Conservation (phyloP, 2,113 vertebrate genomes). For the Dasypus novemcinctus region DNA sequence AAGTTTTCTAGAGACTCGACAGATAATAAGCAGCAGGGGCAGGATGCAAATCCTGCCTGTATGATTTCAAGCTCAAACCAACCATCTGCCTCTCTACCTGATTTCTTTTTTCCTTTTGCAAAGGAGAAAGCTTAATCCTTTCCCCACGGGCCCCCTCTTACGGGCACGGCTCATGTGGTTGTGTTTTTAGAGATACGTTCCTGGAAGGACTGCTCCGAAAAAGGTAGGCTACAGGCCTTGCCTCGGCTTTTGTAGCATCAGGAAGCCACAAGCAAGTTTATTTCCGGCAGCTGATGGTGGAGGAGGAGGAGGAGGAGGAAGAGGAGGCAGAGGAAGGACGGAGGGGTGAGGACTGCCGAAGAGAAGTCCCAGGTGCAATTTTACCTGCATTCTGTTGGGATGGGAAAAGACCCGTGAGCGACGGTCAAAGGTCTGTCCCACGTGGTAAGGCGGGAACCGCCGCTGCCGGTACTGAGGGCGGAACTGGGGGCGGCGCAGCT, state of each 20-base stretch:
- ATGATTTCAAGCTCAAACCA: background rate
- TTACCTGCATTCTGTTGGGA: constrained; percentile 79
- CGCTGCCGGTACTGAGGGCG: constrained; percentile 54
- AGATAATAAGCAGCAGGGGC: background rate
- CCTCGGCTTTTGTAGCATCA: background rate
- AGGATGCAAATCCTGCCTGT: background rate
- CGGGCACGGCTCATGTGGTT: background rate
- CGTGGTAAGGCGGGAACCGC: constrained; percentile 66
- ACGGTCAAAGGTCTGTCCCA: constrained; percentile 70
- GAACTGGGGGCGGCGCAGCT: constrained; percentile 33
- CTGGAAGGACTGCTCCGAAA: background rate
- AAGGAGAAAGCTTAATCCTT: background rate
- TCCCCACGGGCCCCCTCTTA: background rate
- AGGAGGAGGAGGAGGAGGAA: constrained; percentile 62
- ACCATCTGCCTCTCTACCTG: background rate
- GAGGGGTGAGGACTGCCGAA: constrained; percentile 62
- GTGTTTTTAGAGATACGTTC: background rate
- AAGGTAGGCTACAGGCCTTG: background rate
- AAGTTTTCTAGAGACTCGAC: background rate
- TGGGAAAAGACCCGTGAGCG: constrained; percentile 76
- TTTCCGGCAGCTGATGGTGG: constrained; percentile 43
- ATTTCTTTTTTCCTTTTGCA: background rate
- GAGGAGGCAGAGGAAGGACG: constrained; percentile 66
- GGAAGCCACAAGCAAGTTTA: constrained; percentile 50
- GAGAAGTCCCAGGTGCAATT: constrained; percentile 56